A percentile compares a stretch with the other conserved stretches of the same genome.
Conservation (phyloP, 2,888 invertebrate genomes). For the Rhagonycha lutea region DNA sequence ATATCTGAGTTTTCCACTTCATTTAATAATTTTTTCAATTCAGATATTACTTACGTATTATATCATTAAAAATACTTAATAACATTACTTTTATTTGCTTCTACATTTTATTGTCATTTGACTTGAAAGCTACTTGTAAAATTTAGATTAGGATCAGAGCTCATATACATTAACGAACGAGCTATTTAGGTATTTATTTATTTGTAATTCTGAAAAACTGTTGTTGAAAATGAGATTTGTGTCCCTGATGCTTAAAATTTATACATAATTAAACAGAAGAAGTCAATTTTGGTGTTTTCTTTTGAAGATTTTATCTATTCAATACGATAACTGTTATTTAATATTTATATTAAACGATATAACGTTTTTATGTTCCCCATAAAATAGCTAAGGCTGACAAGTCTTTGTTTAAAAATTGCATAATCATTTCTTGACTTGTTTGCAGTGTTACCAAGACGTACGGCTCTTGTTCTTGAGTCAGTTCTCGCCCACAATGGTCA, state of each 20-base stretch:
- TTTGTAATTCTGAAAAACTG: background rate
- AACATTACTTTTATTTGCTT: background rate
- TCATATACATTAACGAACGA: background rate
- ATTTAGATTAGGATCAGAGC: background rate
- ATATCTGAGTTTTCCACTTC: background rate
- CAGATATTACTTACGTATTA: background rate
- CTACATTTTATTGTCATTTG: background rate
- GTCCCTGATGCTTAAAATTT: background rate
- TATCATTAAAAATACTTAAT: background rate
- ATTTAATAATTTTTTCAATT: background rate
- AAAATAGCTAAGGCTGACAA: constrained; percentile 3
- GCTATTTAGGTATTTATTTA: background rate
- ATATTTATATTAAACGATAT: constrained; percentile 5
- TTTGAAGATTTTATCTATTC: constrained; percentile 4
- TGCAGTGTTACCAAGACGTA: constrained; percentile 19
- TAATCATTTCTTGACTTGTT: constrained; percentile 14
- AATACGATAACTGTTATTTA: constrained; percentile 4
- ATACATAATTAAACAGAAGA: background rate
- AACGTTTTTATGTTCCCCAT: constrained; percentile 2
- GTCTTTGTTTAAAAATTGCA: constrained; percentile 20
- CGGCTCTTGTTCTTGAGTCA: constrained; percentile 21
- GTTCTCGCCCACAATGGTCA: constrained; percentile 23
- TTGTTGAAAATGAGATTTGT: background rate
- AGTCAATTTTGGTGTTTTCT: background rate
- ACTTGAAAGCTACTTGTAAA: background rate